A percentile compares a stretch with the other conserved stretches of the same genome.
Evolutionary conservation across 1,140 invertebrate genomes (phyloP).

Genomic region (Archivesica marissinica): DNA sequence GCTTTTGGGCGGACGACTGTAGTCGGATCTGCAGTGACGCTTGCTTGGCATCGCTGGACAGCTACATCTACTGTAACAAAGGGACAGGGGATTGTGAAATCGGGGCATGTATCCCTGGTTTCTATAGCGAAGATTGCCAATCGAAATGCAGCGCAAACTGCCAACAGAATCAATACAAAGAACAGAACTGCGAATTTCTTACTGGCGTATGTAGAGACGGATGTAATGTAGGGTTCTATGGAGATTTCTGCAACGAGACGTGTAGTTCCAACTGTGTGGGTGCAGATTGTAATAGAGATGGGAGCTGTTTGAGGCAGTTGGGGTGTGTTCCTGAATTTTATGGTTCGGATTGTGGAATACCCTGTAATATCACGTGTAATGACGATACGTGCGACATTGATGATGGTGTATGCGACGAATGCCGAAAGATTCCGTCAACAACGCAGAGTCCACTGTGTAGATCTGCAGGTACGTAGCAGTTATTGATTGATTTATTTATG

Average conservation of each 20-base stretch:
- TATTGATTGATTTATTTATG: too few species aligned
- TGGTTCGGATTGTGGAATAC: background rate
- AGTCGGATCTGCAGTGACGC: background rate
- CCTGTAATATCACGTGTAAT: slow-evolving; percentile 13
- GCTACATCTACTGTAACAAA: slow-evolving; percentile 26
- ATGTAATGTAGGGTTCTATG: slow-evolving; percentile 31
- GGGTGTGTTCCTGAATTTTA: slow-evolving; percentile 40
- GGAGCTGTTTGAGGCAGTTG: background rate
- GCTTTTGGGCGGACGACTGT: slow-evolving; percentile 7
- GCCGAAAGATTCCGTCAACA: background rate
- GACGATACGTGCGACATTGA: slow-evolving; percentile 42
- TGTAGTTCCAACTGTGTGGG: slow-evolving; percentile 10
- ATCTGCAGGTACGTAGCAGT: slow-evolving; percentile 32
- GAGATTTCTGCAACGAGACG: slow-evolving; percentile 1
- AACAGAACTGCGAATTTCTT: slow-evolving; percentile 12
- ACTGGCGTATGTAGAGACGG: slow-evolving; percentile 23
- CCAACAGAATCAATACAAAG: background rate
- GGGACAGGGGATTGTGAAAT: background rate
- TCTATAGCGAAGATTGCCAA: slow-evolving; percentile 1
- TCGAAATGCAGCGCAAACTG: slow-evolving; percentile 13
- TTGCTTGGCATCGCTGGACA: slow-evolving; percentile 5
- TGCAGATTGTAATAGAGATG: slow-evolving; percentile 5
- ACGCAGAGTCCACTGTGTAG: slow-evolving; percentile 30
- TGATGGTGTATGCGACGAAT: slow-evolving; percentile 23
- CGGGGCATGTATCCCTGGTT: slow-evolving; percentile 16